Evolutionary conservation across 2,797 vertebrate species (phyloP), one percentile per base, ranked within the genome.

Genomic region (Lophotriccus pileatus): DNA sequence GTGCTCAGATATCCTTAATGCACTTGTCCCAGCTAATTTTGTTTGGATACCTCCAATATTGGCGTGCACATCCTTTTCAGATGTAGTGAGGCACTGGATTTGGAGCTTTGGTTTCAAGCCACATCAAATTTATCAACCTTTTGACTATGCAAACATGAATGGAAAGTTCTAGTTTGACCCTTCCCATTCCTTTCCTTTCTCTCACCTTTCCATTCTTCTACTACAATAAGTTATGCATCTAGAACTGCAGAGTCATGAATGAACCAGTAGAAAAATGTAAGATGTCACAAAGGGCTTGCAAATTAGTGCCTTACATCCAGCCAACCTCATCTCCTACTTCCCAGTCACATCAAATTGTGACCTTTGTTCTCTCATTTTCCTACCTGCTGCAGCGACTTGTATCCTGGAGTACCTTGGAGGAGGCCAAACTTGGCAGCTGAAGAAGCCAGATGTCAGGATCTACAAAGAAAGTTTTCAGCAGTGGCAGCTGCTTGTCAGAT

Each of bases 401-500:
- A 89, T 95, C 75, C 84, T 68, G 87, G 2, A 17, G 64, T 63
- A 89, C 55, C 77, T 70, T 89, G 73, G 68, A 94, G 60, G 36
- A 72, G 56, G 72, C 56, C 56, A 63, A 25, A 56, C 44, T 91
- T 93, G 89, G 83, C 91, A 96, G 95, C 56, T 74, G 78, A 86
- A 44, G 77, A 76, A 94, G 55, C 85, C 87, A 94, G 89, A 94
- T 94, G 93, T 94, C 80, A 94, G 49, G 34, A 56, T 77, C 77
- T 90, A 60, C 74, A 93, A 84, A 92, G 60, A 43, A 69, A 91
- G 87, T 70, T 94, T 95, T 78, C 84, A 89, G 85, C 67, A 90
- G 90, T 77, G 79, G 90, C 94, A 97, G 85, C 87, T 95, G 87
- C 64, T 90, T 87, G 68, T 94, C 87, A 92, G 64, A 86, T 91